Evolutionary conservation across 1,140 invertebrate species (phyloP).

Genomic region (Diabrotica undecimpunctata): DNA sequence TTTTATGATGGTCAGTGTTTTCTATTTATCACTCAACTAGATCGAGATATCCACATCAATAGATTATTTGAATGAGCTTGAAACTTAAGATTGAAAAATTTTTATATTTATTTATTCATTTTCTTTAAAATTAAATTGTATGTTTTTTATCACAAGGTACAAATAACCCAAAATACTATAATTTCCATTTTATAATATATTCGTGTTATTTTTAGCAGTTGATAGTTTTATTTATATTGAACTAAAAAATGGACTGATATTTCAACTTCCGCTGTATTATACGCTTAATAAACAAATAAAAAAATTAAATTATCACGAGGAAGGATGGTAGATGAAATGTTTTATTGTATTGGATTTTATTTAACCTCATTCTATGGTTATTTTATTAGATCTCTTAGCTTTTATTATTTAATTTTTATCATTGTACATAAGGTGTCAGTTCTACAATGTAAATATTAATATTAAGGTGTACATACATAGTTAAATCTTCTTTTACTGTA

Average conservation of each 20-base stretch:
- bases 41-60: too few species aligned
- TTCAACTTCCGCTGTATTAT: conserved; percentile 10
- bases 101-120: too few species aligned
- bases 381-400: conserved; percentile 14
- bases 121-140: too few species aligned
- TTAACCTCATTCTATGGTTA: not conserved
- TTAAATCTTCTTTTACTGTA: conserved; percentile 8
- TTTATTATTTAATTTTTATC: conserved; percentile 8
- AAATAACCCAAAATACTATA: too few species aligned
- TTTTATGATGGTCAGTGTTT: too few species aligned
- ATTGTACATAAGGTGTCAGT: conserved; percentile 18
- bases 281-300: not conserved
- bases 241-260: conserved; percentile 10
- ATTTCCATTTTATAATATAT: too few species aligned
- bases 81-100: too few species aligned
- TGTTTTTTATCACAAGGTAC: too few species aligned
- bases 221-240: not conserved
- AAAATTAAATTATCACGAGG: not conserved
- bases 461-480: conserved; percentile 13
- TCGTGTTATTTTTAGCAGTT: too few species aligned
- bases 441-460: conserved; percentile 12
- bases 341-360: not conserved
- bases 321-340: not conserved
- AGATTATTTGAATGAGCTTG: too few species aligned
- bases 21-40: too few species aligned